These are phyloP conservation scores for Arenicola marina DNA, from an alignment of 2,888 invertebrate species.

Conservation along the genomic window DNA sequence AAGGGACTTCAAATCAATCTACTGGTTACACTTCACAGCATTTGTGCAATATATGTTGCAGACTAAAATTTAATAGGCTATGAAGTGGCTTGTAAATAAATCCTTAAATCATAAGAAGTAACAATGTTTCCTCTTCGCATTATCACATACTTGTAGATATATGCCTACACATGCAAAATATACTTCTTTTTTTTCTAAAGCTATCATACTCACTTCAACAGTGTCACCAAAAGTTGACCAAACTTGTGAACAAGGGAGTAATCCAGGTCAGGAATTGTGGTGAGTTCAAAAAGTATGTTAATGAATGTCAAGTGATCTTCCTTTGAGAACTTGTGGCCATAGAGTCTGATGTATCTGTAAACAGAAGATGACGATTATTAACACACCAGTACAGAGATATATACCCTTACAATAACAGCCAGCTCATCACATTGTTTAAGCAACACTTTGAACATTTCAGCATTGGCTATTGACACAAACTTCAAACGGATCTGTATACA, in stretches of 20 bases:
- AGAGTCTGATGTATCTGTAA: constrained; percentile 80
- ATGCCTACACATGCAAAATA: neutral
- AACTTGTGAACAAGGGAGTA: constrained; percentile 75
- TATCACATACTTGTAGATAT: too few relatives aligned
- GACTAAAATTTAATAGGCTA: neutral
- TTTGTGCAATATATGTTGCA: too few relatives aligned
- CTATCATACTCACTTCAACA: constrained; percentile 75
- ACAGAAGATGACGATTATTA: constrained; percentile 1
- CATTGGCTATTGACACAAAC: too few relatives aligned
- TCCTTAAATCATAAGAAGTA: too few relatives aligned
- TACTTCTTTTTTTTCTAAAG: too few relatives aligned
- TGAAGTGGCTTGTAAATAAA: neutral
- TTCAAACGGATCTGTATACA: too few relatives aligned
- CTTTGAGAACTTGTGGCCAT: constrained; percentile 86
- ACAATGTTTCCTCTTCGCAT: too few relatives aligned
- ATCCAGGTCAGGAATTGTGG: constrained; percentile 78
- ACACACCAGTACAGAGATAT: neutral
- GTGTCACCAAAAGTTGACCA: constrained; percentile 70
- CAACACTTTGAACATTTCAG: too few relatives aligned
- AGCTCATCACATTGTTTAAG: too few relatives aligned
- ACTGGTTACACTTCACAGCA: too few relatives aligned
- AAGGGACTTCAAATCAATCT: too few relatives aligned
- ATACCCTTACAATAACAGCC: too few relatives aligned
- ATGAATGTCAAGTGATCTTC: constrained; percentile 85
- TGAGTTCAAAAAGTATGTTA: constrained; percentile 77